These are phyloP conservation scores for Alligator sinensis DNA, from an alignment of 2,113 vertebrate genomes.

Conservation along the genomic window DNA sequence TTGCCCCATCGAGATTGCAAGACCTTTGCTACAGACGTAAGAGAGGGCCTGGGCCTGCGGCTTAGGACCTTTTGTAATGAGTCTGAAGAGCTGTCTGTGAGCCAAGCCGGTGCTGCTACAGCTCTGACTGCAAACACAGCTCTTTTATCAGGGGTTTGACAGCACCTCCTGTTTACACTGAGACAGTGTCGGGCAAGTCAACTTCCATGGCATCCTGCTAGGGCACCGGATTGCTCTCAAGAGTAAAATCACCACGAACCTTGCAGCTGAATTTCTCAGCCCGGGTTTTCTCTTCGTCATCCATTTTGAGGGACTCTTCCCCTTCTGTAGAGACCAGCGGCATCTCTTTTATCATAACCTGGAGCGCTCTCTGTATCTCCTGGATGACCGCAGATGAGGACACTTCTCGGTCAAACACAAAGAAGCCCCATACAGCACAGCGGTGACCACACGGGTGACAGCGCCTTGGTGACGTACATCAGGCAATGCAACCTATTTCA, in stretches of 20 bases:
- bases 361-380: not conserved
- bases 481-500: not conserved
- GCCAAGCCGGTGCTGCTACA: no score
- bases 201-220: constrained; percentile 65
- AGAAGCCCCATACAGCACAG: constrained; percentile 47
- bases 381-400: not conserved
- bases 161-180: no score
- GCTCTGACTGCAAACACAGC: no score
- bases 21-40: no score
- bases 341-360: not conserved
- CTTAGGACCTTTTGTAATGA: no score
- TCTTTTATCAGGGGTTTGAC: no score
- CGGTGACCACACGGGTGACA: constrained; percentile 51
- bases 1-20: no score
- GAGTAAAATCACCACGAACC: constrained; percentile 59
- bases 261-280: not conserved
- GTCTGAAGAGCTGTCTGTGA: no score
- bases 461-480: constrained; percentile 36
- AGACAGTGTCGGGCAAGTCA: no score
- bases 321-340: not conserved
- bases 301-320: not conserved
- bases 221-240: constrained; percentile 10
- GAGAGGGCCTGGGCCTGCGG: no score
- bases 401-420: constrained; percentile 45
- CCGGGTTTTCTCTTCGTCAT: not conserved